Evolutionary conservation across 2,888 invertebrate species (phyloP), one percentile per base, ranked within the genome.

Genomic region (Globia sparganii): DNA sequence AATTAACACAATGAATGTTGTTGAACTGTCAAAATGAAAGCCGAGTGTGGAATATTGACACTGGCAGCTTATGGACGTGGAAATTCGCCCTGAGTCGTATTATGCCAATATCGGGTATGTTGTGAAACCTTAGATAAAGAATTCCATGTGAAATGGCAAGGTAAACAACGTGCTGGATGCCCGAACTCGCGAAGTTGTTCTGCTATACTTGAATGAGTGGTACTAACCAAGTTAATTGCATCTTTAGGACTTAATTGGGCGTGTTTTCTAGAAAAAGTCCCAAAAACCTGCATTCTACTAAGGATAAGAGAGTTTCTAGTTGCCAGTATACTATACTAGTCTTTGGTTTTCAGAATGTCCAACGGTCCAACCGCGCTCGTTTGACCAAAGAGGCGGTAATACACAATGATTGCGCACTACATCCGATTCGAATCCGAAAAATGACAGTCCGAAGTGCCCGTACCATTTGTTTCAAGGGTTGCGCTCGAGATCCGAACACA

Each of bases 91-190:
- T 40, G 40, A 70, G 9, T 37, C 28, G 40, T 66, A 31, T 40
- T n/a, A 46, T 43, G 56, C 21, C 21, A n/a, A 46, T 46, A 4
- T 74, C 18, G 4, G 49, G 28, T 61, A 15, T 49, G 49, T 72
- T 74, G 56, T 53, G 43, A 75, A 74, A 53, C 21, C 15, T 25
- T 43, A 62, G 31, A 15, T 37, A 28, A 37, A 72, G 18, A 73
- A 31, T 53, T 31, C 18, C 74, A 53, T 53, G 31, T 13, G 9
- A 40, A 40, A 21, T 59, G 28, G n/a, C 37, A n/a, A 37, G 5
- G 43, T 61, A 37, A 74, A 72, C 28, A 74, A 49, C 18, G 6
- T 28, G 18, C 37, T 25, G 59, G 25, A 34, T 70, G 58, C 34
- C 21, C 8, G 34, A 58, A 58, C 34, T 43, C 1, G 2, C 13